A percentile compares a stretch with the other conserved stretches of the same genome.
These are phyloP conservation scores for Fulmarus glacialis DNA, from an alignment of 2,113 vertebrate genomes.

Conservation along the genomic window DNA sequence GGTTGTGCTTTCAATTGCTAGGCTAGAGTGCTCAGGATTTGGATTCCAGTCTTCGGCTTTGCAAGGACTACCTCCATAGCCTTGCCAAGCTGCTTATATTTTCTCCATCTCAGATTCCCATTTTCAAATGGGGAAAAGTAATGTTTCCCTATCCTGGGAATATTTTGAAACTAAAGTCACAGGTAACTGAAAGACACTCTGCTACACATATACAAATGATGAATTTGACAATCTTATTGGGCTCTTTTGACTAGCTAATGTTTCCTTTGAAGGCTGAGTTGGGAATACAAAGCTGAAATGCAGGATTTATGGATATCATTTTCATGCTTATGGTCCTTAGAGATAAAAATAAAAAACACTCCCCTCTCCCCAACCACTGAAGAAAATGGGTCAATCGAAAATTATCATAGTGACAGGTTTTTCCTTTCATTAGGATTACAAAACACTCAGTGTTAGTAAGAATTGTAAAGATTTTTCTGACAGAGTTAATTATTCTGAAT, in stretches of 20 bases:
- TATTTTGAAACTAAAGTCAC: conserved; percentile 14
- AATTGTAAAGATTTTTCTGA: conserved; percentile 70
- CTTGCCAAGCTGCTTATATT: not conserved
- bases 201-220: not conserved
- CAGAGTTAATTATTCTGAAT: conserved; percentile 71
- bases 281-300: not conserved
- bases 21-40: not conserved
- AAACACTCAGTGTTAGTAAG: conserved; percentile 37
- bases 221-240: not conserved
- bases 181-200: not conserved
- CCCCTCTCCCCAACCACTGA: not conserved
- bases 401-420: conserved; percentile 52
- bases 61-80: not conserved
- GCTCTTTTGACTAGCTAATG: not conserved
- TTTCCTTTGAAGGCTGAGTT: conserved; percentile 41
- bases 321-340: not conserved
- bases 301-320: conserved; percentile 14
- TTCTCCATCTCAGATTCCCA: not conserved
- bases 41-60: not conserved
- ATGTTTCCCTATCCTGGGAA: not conserved
- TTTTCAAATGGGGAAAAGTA: not conserved
- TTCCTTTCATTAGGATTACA: conserved; percentile 62
- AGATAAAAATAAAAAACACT: conserved; percentile 27
- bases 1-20: not conserved
- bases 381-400: conserved; percentile 66